Evolutionary conservation across 2,888 invertebrate genomes (phyloP).

Genomic region (Nomada goodeniana): DNA sequence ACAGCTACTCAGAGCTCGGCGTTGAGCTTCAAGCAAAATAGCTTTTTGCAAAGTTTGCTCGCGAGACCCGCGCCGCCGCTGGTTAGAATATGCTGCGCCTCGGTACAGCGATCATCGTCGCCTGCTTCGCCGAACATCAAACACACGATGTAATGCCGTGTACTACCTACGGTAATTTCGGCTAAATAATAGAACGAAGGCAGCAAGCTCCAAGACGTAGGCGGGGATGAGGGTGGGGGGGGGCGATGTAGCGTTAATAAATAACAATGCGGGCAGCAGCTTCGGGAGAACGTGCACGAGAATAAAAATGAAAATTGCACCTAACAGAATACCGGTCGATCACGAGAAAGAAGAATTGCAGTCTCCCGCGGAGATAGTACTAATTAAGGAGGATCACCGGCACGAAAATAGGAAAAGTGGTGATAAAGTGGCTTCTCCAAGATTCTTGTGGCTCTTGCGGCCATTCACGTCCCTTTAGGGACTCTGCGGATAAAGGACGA

Average conservation of each 20-base stretch:
- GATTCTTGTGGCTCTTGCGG: slow-evolving; percentile 6
- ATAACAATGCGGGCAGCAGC: not conserved
- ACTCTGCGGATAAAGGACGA: slow-evolving; percentile 58
- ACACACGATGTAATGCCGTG: slow-evolving; percentile 25
- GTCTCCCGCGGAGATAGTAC: not conserved
- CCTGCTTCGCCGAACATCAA: slow-evolving; percentile 42
- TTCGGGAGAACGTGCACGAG: too few relatives aligned
- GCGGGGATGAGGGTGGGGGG: too few relatives aligned
- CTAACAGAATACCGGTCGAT: too few relatives aligned
- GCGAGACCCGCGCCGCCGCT: slow-evolving; percentile 18
- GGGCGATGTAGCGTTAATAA: not conserved
- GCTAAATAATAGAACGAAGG: slow-evolving; percentile 33
- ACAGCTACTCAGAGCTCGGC: slow-evolving; percentile 57
- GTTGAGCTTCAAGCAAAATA: slow-evolving; percentile 63
- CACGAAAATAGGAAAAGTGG: slow-evolving; percentile 29
- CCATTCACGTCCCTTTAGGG: slow-evolving; percentile 49
- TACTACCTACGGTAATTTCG: slow-evolving; percentile 29
- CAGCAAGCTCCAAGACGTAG: not conserved
- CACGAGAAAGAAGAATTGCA: not conserved
- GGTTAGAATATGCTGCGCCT: slow-evolving; percentile 40
- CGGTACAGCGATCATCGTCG: slow-evolving; percentile 40
- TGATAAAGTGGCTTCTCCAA: slow-evolving; percentile 36
- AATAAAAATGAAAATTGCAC: not conserved
- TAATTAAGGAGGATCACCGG: slow-evolving; percentile 49
- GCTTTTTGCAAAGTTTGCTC: slow-evolving; percentile 61